Conservation (phyloP, 2,113 vertebrate genomes). For the Gallinago jamesoni region DNA sequence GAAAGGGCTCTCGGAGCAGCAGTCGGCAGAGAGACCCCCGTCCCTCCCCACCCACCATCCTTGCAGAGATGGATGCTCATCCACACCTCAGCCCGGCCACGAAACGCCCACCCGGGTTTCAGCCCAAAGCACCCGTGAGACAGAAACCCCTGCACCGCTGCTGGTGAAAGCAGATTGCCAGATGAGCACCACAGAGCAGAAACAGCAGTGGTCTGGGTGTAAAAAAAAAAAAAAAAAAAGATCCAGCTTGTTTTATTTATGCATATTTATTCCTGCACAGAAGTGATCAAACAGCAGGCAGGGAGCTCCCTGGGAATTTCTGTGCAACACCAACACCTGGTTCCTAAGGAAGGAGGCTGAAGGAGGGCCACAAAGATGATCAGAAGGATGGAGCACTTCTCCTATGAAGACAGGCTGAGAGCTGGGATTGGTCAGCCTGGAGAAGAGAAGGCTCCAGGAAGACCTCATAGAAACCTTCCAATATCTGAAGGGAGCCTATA, state of each 20-base stretch:
- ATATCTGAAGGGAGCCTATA: no score
- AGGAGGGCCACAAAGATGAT: no score
- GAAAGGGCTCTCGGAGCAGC: no score
- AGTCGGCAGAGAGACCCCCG: not conserved
- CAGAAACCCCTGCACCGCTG: not conserved
- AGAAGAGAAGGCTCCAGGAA: no score
- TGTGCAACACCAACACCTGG: not conserved
- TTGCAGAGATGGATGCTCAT: not conserved
- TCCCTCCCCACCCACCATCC: fast-evolving
- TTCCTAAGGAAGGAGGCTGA: not conserved
- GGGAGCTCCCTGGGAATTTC: not conserved
- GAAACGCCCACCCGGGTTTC: fast-evolving
- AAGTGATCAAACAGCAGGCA: not conserved
- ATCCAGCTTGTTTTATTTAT: not conserved
- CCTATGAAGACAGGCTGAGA: no score
- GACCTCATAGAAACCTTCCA: no score
- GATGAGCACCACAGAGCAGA: not conserved
- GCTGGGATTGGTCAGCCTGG: no score
- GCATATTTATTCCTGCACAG: not conserved
- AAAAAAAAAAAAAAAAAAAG: not conserved
- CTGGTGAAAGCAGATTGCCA: fast-evolving
- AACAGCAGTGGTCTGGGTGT: not conserved
- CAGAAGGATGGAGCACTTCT: no score
- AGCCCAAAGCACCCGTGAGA: not conserved
- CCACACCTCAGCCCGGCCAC: no score